Conservation (phyloP, 2,888 invertebrate species). For the Zygogramma bicolorata region DNA sequence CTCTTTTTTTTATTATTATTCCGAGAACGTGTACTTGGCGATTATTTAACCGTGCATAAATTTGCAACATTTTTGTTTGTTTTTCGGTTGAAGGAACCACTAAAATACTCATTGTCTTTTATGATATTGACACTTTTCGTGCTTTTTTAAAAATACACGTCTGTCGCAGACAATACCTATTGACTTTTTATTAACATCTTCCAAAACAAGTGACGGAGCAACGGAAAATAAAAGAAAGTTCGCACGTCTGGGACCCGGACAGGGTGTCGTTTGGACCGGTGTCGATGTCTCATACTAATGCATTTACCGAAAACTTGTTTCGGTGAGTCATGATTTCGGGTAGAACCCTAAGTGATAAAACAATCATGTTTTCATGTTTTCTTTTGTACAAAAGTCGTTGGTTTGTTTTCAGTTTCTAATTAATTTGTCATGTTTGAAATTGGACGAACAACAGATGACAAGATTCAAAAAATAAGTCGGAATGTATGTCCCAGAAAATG, state of each 20-base stretch:
- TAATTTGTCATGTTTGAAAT: background rate
- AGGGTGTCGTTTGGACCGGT: slow-evolving; percentile 12
- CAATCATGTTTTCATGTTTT: background rate
- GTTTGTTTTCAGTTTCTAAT: background rate
- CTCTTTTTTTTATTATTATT: slow-evolving; percentile 25
- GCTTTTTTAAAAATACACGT: slow-evolving; percentile 25
- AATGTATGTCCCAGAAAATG: too few species aligned
- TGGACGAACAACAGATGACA: background rate
- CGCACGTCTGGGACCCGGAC: slow-evolving; percentile 6
- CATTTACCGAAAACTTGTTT: slow-evolving; percentile 17
- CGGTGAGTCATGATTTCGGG: slow-evolving; percentile 13
- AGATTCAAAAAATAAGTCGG: too few species aligned
- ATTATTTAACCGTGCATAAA: slow-evolving; percentile 41
- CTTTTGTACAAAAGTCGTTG: background rate
- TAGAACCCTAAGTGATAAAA: slow-evolving; percentile 1
- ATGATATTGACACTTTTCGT: slow-evolving; percentile 37
- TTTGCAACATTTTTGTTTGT: slow-evolving; percentile 37
- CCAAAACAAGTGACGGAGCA: slow-evolving; percentile 14
- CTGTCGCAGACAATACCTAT: slow-evolving; percentile 14
- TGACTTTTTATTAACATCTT: slow-evolving; percentile 20
- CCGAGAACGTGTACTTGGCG: slow-evolving; percentile 27
- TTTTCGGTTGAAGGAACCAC: slow-evolving; percentile 37
- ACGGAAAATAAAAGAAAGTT: slow-evolving; percentile 5
- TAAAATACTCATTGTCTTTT: slow-evolving; percentile 37
- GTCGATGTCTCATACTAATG: slow-evolving; percentile 19